Evolutionary conservation across 2,888 invertebrate species (phyloP), one percentile per base, ranked within the genome.

Genomic region (Nowickia ferox): DNA sequence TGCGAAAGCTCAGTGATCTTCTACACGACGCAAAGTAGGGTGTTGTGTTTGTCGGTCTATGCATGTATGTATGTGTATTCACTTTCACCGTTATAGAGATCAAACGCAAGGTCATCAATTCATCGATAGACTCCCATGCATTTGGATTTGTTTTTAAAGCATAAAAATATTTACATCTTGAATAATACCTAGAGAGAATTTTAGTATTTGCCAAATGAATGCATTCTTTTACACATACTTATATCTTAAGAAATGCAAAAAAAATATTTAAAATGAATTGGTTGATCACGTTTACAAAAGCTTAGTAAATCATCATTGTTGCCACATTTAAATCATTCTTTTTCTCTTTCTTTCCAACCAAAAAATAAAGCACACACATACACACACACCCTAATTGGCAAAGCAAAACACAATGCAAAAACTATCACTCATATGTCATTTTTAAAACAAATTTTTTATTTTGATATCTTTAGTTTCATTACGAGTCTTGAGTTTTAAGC

Each of bases 371-470:
- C 9, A 17, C 17, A 51, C 17, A 53, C 65, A 46, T 9, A 65
- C 30, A 72, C 55, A 81, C 61, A 78, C 78, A 81, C 72, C 72
- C 84, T 79, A 66, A 87, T 87, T 87, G 84, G 87, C 82, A 38
- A 71, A 68, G 22, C 57, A 65, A 42, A 74, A 66, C 9, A 30
- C 2, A 30, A 15, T 13, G 30, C 30, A 30, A 55, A 57, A 84
- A 61, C 38, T 63, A 84, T 86, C 80, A 76, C 78, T 87, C 77
- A 81, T 85, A 87, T 80, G 75, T 59, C 78, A 79, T 86, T 69
- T 76, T 83, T 48, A 6, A n/a, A 17, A 44, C 53, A 38, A 11
- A 42, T 3, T 17, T 71, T 48, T 72, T 17, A 65, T 71, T 76
- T 74, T 4, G 19, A 42, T 42, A 42, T 38, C 51, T 48, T 84